Evolutionary conservation across 2,888 invertebrate genomes (phyloP).

Genomic region (Sesia apiformis): DNA sequence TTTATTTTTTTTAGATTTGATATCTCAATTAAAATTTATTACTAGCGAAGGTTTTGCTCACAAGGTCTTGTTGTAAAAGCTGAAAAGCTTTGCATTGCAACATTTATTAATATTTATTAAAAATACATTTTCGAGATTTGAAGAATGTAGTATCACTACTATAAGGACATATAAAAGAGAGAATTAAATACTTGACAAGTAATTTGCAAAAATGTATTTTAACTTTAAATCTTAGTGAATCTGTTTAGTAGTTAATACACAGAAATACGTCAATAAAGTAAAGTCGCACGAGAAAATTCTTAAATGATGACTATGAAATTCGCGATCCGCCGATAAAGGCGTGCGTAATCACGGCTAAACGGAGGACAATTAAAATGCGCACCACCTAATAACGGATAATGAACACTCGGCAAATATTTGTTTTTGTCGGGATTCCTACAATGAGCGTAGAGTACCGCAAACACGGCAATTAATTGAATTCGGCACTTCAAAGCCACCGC

Average conservation of each 20-base stretch:
- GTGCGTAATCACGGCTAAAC: constrained; percentile 9
- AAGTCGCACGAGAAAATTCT: no score
- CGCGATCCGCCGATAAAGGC: constrained; percentile 5
- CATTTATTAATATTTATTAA: no score
- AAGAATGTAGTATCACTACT: no score
- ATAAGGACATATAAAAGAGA: not conserved
- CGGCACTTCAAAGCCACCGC: constrained; percentile 65
- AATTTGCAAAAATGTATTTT: no score
- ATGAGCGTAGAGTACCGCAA: constrained; percentile 52
- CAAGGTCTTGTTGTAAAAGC: no score
- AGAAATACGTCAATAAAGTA: not conserved
- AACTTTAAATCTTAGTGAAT: constrained; percentile 9
- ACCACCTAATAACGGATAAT: constrained; percentile 65
- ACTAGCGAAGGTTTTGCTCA: no score
- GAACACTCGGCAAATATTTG: constrained; percentile 67
- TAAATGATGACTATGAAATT: not conserved
- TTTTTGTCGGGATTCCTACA: constrained; percentile 63
- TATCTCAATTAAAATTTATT: no score
- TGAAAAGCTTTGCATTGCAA: no score
- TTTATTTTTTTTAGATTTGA: no score
- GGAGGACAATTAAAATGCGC: constrained; percentile 44
- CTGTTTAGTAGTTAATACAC: not conserved
- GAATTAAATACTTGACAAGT: not conserved
- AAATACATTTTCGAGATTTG: no score
- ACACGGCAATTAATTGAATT: constrained; percentile 74